Evolutionary conservation across 2,888 invertebrate genomes (phyloP), one percentile per base, ranked within the genome.

Genomic region (Sclerodermus sp.): DNA sequence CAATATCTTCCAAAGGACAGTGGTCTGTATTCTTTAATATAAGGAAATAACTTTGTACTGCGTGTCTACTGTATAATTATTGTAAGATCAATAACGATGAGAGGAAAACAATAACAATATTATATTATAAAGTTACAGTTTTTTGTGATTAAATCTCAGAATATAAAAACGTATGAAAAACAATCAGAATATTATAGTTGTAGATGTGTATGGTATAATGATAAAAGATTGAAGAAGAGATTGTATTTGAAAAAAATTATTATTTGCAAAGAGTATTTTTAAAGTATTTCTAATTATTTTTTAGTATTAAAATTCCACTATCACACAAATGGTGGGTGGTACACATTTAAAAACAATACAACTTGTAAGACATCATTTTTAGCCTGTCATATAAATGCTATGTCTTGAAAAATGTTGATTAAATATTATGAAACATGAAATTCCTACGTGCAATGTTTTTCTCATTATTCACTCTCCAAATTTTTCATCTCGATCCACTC

Each of bases 281-380:
- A 69, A 77, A 77, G 77, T 76, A 77, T 77, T 77, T 74, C 66
- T 70, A 74, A 71, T 76, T 74, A 76, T 76, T 77, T 77, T 77
- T 74, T 77, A 78, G 77, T 77, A 77, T 77, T 76, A 62, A 57
- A 56, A 57, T 52, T 51, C 66, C 63, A 60, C 52, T 58, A 49
- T 51, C 45, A n/a, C n/a, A n/a, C n/a, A n/a, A n/a, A n/a, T n/a
- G n/a, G 42, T 60, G 39, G 45, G 57, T 68, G 68, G 56, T 52
- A 57, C 57, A 57, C 56, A 53, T 57, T 60, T 49, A 56, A 62
- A 53, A 55, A 62, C 56, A 60, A 58, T 49, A 64, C 53, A 63
- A 62, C 62, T 51, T 66, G 63, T 58, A 57, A 58, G 57, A 62
- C 57, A 58, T 69, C 68, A 70, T 60, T 68, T 56, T 57, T 67